Percentiles rank a stretch among this genome's conserved stretches.
phyloP scores from a whole-genome alignment of 1,140 invertebrate genomes.

The Lepidurus couesii region DNA sequence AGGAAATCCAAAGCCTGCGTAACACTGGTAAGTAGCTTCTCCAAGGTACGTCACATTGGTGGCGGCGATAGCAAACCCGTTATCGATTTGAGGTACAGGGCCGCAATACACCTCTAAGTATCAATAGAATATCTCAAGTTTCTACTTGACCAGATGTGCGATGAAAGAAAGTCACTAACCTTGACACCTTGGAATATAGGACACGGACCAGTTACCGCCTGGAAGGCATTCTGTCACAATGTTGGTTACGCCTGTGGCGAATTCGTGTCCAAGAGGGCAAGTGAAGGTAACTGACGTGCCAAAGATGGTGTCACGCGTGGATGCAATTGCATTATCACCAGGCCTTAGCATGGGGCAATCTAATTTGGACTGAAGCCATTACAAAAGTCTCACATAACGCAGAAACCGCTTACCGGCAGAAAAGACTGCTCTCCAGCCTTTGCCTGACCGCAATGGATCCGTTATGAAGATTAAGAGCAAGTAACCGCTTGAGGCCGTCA shows the following conservation, averaged over 20 bases:
- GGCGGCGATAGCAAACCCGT: constrained; percentile 91
- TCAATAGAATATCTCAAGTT: background rate
- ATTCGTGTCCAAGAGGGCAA: constrained; percentile 89
- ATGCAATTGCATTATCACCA: constrained; percentile 78
- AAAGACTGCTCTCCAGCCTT: constrained; percentile 84
- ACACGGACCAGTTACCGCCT: constrained; percentile 87
- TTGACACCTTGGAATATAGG: constrained; percentile 91
- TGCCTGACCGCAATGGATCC: constrained; percentile 74
- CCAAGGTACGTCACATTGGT: constrained; percentile 91
- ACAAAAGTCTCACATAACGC: constrained; percentile 24
- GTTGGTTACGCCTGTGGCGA: constrained; percentile 77
- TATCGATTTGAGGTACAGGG: constrained; percentile 93
- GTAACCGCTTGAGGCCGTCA: constrained; percentile 87
- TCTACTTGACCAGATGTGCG: background rate
- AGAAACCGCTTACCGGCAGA: constrained; percentile 61
- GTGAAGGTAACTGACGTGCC: constrained; percentile 83
- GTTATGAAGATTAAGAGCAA: constrained; percentile 82
- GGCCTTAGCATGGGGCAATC: constrained; percentile 81
- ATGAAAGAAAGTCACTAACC: constrained; percentile 46
- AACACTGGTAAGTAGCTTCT: constrained; percentile 90
- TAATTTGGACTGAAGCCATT: constrained; percentile 45
- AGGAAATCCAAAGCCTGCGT: constrained; percentile 90
- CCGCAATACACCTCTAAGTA: constrained; percentile 87
- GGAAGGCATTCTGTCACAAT: constrained; percentile 78
- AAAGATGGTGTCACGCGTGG: constrained; percentile 84